Base-by-base conservation (phyloP, 2,797 vertebrate genomes). In the Dipus sagitta region DNA sequence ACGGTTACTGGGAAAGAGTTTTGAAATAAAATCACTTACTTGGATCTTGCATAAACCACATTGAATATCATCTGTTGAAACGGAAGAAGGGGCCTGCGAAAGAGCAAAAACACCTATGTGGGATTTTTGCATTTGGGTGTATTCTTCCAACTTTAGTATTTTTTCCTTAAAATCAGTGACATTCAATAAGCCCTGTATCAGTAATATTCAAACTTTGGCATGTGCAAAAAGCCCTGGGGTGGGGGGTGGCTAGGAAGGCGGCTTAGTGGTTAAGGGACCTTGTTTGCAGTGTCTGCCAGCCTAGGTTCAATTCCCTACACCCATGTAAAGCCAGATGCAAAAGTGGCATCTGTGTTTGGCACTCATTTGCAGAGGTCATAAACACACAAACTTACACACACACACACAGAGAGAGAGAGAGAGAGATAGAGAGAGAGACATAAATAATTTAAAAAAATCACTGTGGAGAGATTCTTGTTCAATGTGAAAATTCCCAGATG, bases 71-170 rank as follows among this genome's bases (percentile, higher is more conserved):
- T 70, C 20, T 98, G 97, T 52, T 98, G 98, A 68, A 97, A 99
- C 11, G 98, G 97, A 80, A 98, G 95, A 72, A 98, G 97, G 81
- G 99, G 98, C 79, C 99, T 99, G 94, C 70, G 60, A 62, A 62
- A 64, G 54, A 58, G 54, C 54, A 89, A 97, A 96, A 97, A 93
- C 21, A 92, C 18, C 96, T 72, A 34, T 67, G 5, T 92, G 54
- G 11, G 67, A 71, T 20, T 88, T 72, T n/a, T 28, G 9, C 13
- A 52, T 1, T 58, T 72, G 23, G 18, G 30, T 34, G 4, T 0
- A 62, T 32, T 52, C 74, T 79, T 67, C n/a, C 52, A 75, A 79
- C 12, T 64, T 76, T 84, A 83, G 38, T 38, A 86, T 28, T 42
- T 64, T 11, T 70, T 80, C 52, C 38, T 88, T 85, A n/a, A 77